Evolutionary conservation across 2,888 invertebrate genomes (phyloP), one percentile per base, ranked within the genome.

Genomic region (Trichogramma evanescens): DNA sequence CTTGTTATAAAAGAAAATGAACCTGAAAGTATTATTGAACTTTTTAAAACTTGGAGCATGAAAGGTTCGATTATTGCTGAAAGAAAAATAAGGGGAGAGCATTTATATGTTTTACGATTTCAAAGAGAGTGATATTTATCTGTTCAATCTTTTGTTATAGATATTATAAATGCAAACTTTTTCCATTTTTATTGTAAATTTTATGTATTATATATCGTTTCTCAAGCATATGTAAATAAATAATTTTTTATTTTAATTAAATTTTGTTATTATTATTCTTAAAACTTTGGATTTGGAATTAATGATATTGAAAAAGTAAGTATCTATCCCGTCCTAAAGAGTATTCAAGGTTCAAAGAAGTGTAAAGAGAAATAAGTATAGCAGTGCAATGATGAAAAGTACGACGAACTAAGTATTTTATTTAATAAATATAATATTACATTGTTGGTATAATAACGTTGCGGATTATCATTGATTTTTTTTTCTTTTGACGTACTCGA

Each of bases 1-100:
- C 81, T 98, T 54, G 82, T 92, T 40, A 85, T 97, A 64, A 88
- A 90, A 79, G 93, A 95, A 75, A 99, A 99, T 82, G 85, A 90
- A 76, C 89, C 91, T 45, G 76, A 83, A 46, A 86, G 88, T 73
- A 87, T 95, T 56, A 80, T 84, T 58, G 69, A 80, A 50, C 79
- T 83, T 51, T 84, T 94, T 80, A 66, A 73, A 54, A 67, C 72
- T 39, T 72, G 82, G 55, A 84, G 85, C 45, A 89, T 89, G 72
- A 73, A 75, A 57, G 85, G 84, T 67, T 76, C 81, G 56, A 80
- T 83, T 63, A 81, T 95, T 57, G 79, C 87, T 62, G 85, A 87
- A 66, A 84, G 96, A 70, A 86, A 85, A 79, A 88, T 94, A 67
- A 88, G 89, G 57, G 91, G 93, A 66, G 97, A 98, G 82, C 85